These are phyloP conservation scores for Rapana venosa DNA, from an alignment of 2,888 invertebrate genomes.

Conservation along the genomic window DNA sequence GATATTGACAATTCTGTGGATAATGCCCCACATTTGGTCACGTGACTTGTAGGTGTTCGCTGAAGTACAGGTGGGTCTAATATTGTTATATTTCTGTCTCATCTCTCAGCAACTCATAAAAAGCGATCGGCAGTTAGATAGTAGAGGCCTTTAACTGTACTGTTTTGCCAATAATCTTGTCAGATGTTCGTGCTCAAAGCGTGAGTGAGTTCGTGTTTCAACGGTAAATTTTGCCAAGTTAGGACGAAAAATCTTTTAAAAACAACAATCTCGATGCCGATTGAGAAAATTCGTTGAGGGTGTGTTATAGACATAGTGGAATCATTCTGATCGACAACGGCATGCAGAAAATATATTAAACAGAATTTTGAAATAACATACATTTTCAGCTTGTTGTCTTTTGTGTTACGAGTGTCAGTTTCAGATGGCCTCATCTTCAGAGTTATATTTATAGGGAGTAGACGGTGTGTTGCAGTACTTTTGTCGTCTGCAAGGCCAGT, in stretches of 20 bases:
- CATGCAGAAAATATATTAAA: too few species aligned
- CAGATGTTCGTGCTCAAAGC: neutral
- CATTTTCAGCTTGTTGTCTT: too few species aligned
- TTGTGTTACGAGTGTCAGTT: too few species aligned
- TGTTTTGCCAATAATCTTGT: neutral
- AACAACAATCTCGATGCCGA: neutral
- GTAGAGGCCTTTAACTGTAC: neutral
- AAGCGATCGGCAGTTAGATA: neutral
- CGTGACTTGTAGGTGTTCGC: slow-evolving; percentile 35
- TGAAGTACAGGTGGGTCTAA: slow-evolving; percentile 33
- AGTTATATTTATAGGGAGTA: too few species aligned
- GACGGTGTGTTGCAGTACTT: too few species aligned
- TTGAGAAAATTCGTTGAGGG: neutral
- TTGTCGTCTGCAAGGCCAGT: too few species aligned
- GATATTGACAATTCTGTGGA: slow-evolving; percentile 32
- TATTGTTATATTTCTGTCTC: neutral
- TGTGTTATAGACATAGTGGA: too few species aligned
- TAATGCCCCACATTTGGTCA: slow-evolving; percentile 34
- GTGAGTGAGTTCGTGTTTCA: neutral
- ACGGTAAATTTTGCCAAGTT: slow-evolving; percentile 21
- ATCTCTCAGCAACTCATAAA: neutral
- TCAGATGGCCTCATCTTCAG: too few species aligned
- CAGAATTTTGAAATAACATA: too few species aligned
- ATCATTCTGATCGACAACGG: too few species aligned
- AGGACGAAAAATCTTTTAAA: neutral